Evolutionary conservation across 1,140 invertebrate genomes (phyloP).

Genomic region (Manduca sexta): DNA sequence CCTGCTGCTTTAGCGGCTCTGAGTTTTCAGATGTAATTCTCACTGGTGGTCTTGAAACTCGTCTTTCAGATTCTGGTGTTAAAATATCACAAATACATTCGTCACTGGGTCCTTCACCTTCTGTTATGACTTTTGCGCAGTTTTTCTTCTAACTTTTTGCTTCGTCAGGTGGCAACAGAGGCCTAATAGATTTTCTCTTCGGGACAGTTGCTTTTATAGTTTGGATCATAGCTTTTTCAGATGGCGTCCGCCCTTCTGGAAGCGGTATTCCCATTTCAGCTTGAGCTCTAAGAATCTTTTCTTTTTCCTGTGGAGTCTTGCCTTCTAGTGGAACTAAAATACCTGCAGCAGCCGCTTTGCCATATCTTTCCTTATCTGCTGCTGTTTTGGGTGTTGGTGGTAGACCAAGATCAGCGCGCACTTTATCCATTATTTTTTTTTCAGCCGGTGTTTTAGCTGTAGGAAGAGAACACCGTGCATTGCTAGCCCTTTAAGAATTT

Average conservation of each 20-base stretch:
- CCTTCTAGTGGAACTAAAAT: slow-evolving; percentile 18
- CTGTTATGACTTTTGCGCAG: slow-evolving; percentile 24
- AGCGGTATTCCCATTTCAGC: slow-evolving; percentile 5
- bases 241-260: slow-evolving; percentile 14
- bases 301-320: slow-evolving; percentile 13
- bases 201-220: slow-evolving; percentile 4
- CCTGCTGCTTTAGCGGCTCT: slow-evolving; percentile 12
- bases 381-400: slow-evolving; percentile 18
- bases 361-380: slow-evolving; percentile 4
- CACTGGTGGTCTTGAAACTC: slow-evolving; percentile 20
- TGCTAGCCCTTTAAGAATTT: slow-evolving; percentile 20
- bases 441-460: slow-evolving; percentile 21
- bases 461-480: slow-evolving; percentile 20
- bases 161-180: slow-evolving; percentile 18
- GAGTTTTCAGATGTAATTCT: slow-evolving; percentile 16
- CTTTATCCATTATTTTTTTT: slow-evolving; percentile 21
- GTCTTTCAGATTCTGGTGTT: slow-evolving; percentile 19
- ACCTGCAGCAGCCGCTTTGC: slow-evolving; percentile 12
- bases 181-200: not conserved
- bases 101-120: slow-evolving; percentile 26
- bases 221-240: slow-evolving; percentile 14
- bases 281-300: slow-evolving; percentile 10
- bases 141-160: slow-evolving; percentile 21
- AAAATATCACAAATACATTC: slow-evolving; percentile 32
- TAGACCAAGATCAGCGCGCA: slow-evolving; percentile 18